Evolutionary conservation across 2,113 vertebrate genomes (phyloP), one percentile per base, ranked within the genome.

Genomic region (Chitala chitala): DNA sequence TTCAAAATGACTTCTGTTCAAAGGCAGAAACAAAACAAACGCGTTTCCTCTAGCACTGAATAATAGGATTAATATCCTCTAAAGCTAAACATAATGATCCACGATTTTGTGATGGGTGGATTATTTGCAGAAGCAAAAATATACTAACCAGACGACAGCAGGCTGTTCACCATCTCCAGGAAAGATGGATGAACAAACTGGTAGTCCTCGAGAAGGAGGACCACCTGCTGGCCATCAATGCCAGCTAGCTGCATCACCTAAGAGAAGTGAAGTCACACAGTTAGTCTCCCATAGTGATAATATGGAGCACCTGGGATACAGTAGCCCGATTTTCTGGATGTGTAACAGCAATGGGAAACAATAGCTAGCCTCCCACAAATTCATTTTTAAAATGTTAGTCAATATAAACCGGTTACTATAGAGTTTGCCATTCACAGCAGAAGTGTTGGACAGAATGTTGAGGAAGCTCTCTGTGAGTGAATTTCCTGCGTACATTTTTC

Each of bases 101-200:
- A 0, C 46, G 29, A 12, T 36, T 44, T 26, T 9, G 1, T 6
- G 29, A 4, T 12, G 56, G 26, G 1, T 4, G 8, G 29, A 8
- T 17, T 5, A 38, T 17, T 5, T 20, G 31, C 8, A 17, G n/a
- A 15, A 15, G 51, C 10, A 4, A 10, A 65, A 9, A 1, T 33
- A 61, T 74, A 80, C 73, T 84, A 74, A 92, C 97, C 96, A 88
- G 96, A 99, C 69, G 96, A 96, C 33, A 99, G 83, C 56, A 99
- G 91, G 81, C 96, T 98, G 82, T 99, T 99, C 76, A 98, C 87
- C 95, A 99, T 99, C 87, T 99, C 97, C 73, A 99, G 84, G 81
- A 99, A 98, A 0, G 90, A 76, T 17, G 92, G 84, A 50, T 96
- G 92, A 26, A 98, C 89, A 84, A 99, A 94, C 79, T 99, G 97